These are phyloP conservation scores for Muscidifurax raptorellus DNA, from an alignment of 1,140 invertebrate species.

Conservation along the genomic window DNA sequence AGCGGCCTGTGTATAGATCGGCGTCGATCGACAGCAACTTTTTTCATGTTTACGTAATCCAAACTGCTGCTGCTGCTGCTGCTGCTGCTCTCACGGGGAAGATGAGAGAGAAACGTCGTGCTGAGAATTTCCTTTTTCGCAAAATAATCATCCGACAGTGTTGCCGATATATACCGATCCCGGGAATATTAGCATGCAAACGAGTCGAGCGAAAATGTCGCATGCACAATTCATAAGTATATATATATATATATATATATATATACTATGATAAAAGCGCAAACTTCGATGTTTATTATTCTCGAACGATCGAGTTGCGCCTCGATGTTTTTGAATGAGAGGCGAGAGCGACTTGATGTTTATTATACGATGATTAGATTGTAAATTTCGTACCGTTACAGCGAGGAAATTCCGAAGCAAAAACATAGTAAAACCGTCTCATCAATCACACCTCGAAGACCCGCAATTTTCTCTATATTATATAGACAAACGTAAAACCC, in stretches of 20 bases:
- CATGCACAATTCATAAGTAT: slow-evolving; percentile 27
- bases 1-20: neutral
- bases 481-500: no score
- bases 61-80: neutral
- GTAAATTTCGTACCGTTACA: no score
- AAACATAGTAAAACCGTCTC: neutral
- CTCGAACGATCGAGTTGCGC: no score
- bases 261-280: no score
- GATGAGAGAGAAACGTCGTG: slow-evolving; percentile 5
- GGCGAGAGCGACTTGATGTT: no score
- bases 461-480: neutral
- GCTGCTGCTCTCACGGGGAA: neutral
- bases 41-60: slow-evolving; percentile 19
- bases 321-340: no score
- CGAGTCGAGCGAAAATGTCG: slow-evolving; percentile 5
- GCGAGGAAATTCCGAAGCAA: no score
- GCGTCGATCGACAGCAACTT: neutral
- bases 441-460: neutral
- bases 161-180: neutral
- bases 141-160: neutral
- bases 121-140: neutral
- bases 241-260: neutral
- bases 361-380: no score
- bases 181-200: slow-evolving; percentile 1
- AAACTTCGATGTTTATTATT: no score